Percentiles rank a stretch among this genome's conserved stretches.
These are phyloP conservation scores for Halocaridina rubra DNA, from an alignment of 2,888 invertebrate genomes.

Conservation along the genomic window DNA sequence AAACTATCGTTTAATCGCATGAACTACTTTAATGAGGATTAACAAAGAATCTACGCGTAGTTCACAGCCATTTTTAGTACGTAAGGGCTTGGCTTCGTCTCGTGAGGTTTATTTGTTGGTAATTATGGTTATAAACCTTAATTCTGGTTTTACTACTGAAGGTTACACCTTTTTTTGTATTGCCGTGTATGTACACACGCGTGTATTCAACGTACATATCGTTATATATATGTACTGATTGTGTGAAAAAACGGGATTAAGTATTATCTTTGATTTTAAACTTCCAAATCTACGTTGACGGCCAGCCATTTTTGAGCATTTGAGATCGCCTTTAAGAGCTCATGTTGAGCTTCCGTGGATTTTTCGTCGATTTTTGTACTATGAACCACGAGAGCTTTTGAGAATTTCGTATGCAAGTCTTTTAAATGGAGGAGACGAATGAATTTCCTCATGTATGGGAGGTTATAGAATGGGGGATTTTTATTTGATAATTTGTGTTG, in stretches of 20 bases:
- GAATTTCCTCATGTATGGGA: neutral
- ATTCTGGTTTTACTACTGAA: neutral
- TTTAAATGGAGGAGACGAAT: too few relatives aligned
- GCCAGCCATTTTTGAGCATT: neutral
- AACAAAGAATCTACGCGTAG: slow-evolving; percentile 24
- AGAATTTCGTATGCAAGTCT: too few relatives aligned
- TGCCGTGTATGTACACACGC: neutral
- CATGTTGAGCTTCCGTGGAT: neutral
- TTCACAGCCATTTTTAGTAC: slow-evolving; percentile 32
- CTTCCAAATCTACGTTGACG: neutral
- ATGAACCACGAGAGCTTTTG: too few relatives aligned
- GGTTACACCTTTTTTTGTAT: neutral
- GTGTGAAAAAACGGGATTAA: neutral
- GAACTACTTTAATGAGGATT: neutral
- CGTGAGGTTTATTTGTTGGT: neutral
- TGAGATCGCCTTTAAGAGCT: neutral
- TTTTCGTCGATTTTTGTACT: too few relatives aligned
- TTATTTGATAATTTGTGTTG: neutral
- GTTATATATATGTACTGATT: too few relatives aligned
- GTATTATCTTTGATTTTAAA: too few relatives aligned
- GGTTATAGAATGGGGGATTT: neutral
- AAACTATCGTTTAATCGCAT: neutral
- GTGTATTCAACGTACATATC: too few relatives aligned
- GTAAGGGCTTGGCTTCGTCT: neutral
- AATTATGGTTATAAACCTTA: neutral